Evolutionary conservation across 2,888 invertebrate species (phyloP).

Genomic region (Drosophila melanosoma): DNA sequence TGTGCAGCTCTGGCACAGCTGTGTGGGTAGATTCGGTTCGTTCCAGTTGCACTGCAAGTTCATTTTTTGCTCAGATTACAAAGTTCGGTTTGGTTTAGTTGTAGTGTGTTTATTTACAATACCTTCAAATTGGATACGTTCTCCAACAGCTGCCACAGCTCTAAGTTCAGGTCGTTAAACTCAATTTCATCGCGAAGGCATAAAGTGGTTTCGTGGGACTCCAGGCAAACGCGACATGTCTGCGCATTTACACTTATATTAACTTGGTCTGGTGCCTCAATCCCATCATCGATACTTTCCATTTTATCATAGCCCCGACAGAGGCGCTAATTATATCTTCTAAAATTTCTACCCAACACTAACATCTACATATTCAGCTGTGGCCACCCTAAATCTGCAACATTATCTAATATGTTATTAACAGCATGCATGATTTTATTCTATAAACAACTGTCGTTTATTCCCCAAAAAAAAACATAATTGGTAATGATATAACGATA

Average conservation of each 20-base stretch:
- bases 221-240: constrained; percentile 79
- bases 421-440: not conserved
- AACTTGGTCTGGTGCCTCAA: not conserved
- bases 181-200: constrained; percentile 78
- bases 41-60: constrained; percentile 55
- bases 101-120: not conserved
- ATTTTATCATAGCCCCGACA: constrained; percentile 35
- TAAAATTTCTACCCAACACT: constrained; percentile 6
- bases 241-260: constrained; percentile 19
- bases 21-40: constrained; percentile 65
- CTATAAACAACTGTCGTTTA: not conserved
- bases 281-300: constrained; percentile 16
- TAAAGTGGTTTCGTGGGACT: constrained; percentile 60
- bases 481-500: too few relatives aligned
- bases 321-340: not conserved
- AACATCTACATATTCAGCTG: not conserved
- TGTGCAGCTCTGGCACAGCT: constrained; percentile 77
- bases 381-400: constrained; percentile 4
- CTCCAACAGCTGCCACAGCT: constrained; percentile 71
- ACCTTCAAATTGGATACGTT: constrained; percentile 75
- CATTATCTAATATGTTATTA: not conserved
- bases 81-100: not conserved
- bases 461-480: not conserved
- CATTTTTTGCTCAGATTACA: not conserved
- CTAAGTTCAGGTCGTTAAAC: constrained; percentile 65